Evolutionary conservation across 1,140 invertebrate genomes (phyloP).

Genomic region (Mercenaria mercenaria): DNA sequence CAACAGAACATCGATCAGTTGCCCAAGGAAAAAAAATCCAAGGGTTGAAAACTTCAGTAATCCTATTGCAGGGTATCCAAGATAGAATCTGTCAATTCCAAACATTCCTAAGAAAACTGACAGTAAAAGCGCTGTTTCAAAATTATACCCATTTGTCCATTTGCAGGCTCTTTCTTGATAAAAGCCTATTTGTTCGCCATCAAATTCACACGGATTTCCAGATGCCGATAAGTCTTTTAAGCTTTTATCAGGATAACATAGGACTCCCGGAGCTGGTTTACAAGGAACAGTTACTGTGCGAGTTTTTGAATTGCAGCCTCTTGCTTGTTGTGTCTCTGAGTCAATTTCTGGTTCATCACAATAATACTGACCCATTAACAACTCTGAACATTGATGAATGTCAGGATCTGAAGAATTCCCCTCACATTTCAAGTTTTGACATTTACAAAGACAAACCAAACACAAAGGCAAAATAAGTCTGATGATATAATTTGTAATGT

Average conservation of each 20-base stretch:
- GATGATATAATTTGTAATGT: background rate
- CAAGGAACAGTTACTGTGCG: constrained; percentile 90
- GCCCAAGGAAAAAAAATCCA: constrained; percentile 98
- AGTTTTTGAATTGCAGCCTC: constrained; percentile 91
- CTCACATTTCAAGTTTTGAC: background rate
- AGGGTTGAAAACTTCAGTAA: constrained; percentile 97
- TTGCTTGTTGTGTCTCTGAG: constrained; percentile 94
- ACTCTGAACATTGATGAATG: constrained; percentile 45
- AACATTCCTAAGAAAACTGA: constrained; percentile 98
- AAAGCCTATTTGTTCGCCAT: constrained; percentile 90
- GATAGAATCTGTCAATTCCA: constrained; percentile 98
- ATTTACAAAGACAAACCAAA: background rate
- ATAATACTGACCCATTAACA: constrained; percentile 85
- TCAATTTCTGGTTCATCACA: constrained; percentile 97
- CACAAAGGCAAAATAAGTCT: background rate
- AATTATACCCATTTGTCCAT: constrained; percentile 92
- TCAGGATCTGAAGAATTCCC: constrained; percentile 2
- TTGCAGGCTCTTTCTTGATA: constrained; percentile 94
- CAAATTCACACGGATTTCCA: constrained; percentile 89
- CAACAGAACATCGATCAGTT: constrained; percentile 97
- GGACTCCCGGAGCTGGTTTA: constrained; percentile 92
- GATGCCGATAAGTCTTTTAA: background rate
- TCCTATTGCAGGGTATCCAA: constrained; percentile 97
- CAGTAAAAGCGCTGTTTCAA: constrained; percentile 95
- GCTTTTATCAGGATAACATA: constrained; percentile 87